Percentiles rank a stretch among this genome's conserved stretches.
These are phyloP conservation scores for Escarpia spicata DNA, from an alignment of 2,888 invertebrate genomes.

Conservation along the genomic window DNA sequence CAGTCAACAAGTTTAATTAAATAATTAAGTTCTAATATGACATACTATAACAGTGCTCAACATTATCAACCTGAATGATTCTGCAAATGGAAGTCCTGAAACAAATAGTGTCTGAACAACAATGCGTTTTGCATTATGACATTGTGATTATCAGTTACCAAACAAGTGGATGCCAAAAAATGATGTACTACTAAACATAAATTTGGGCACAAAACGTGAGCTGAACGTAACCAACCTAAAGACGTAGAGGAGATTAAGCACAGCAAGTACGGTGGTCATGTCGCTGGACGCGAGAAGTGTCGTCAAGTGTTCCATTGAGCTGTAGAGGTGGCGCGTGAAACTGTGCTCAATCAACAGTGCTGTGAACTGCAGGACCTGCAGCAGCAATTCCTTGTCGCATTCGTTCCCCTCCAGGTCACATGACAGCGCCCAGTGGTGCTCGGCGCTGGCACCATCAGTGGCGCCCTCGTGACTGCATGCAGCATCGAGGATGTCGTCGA, in stretches of 20 bases:
- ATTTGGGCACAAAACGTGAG: not conserved
- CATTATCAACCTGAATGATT: too few relatives aligned
- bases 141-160: too few relatives aligned
- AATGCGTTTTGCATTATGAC: too few relatives aligned
- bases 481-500: constrained; percentile 76
- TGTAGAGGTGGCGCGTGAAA: constrained; percentile 86
- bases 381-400: constrained; percentile 73
- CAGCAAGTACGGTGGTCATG: constrained; percentile 84
- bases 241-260: constrained; percentile 85
- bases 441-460: constrained; percentile 45
- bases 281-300: constrained; percentile 81
- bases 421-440: constrained; percentile 77
- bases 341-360: constrained; percentile 87
- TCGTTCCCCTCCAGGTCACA: constrained; percentile 77
- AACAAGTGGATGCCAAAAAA: not conserved
- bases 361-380: constrained; percentile 83
- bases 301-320: constrained; percentile 85
- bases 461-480: constrained; percentile 72
- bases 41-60: too few relatives aligned
- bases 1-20: too few relatives aligned
- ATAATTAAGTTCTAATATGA: too few relatives aligned
- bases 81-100: too few relatives aligned
- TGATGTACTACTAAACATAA: not conserved
- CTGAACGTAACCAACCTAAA: constrained; percentile 68
- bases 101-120: too few relatives aligned